Evolutionary conservation across 2,113 vertebrate species (phyloP).

Genomic region (Ciconia maguari): DNA sequence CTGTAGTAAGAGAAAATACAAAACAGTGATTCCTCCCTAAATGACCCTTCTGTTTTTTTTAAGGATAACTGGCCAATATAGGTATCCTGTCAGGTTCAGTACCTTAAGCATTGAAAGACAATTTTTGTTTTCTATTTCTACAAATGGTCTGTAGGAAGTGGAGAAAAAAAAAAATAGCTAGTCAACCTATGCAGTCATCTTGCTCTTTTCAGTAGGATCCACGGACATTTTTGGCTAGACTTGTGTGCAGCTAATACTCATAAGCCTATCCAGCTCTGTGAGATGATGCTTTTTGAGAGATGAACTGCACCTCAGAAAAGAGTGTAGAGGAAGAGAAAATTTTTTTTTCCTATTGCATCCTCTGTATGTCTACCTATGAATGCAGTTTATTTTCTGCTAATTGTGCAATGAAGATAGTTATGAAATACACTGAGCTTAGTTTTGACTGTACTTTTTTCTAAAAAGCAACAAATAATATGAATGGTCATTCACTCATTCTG

Average conservation of each 20-base stretch:
- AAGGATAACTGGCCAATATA: neutral
- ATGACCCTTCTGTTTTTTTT: neutral
- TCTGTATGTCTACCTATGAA: neutral
- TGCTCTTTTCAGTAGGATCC: neutral
- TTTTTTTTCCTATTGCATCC: neutral
- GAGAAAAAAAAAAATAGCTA: too few species aligned
- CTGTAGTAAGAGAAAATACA: neutral
- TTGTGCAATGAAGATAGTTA: neutral
- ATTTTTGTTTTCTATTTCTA: neutral
- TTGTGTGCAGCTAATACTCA: neutral
- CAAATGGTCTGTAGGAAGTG: neutral
- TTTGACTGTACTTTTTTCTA: neutral
- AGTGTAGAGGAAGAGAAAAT: neutral
- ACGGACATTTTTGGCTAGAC: neutral
- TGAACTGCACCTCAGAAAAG: neutral
- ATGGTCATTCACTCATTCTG: neutral
- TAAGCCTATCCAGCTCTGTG: neutral
- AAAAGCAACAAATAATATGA: neutral
- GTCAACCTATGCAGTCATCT: neutral
- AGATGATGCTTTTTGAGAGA: neutral
- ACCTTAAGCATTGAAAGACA: neutral
- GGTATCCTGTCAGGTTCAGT: neutral
- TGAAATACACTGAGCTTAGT: neutral
- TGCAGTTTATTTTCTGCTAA: neutral
- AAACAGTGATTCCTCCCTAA: neutral